These are phyloP conservation scores for Cotesia vestalis DNA, from an alignment of 1,140 invertebrate species.

Conservation along the genomic window DNA sequence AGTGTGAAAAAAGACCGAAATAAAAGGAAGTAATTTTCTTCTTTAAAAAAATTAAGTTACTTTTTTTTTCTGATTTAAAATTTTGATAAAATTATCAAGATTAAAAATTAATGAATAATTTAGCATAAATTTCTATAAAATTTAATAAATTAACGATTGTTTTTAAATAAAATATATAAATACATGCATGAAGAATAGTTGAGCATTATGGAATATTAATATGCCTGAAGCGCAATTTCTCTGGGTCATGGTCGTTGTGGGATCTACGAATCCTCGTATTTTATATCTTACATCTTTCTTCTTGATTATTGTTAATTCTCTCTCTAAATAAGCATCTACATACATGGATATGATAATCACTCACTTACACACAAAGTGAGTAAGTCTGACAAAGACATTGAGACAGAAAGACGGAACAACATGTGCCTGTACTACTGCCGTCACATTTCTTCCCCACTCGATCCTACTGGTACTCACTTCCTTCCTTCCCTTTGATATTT, in stretches of 20 bases:
- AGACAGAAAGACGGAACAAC: conserved; percentile 1
- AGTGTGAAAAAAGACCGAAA: no score
- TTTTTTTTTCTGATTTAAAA: no score
- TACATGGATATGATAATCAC: no score
- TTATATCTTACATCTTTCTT: conserved; percentile 15
- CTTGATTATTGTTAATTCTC: neutral
- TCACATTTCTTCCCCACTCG: conserved; percentile 30
- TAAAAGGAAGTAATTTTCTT: no score
- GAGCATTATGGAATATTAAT: neutral
- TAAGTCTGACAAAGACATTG: neutral
- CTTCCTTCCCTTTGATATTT: conserved; percentile 34
- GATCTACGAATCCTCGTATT: neutral
- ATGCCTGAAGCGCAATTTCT: conserved; percentile 31
- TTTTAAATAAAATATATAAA: neutral
- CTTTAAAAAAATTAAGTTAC: no score
- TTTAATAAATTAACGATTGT: no score
- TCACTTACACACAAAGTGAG: no score
- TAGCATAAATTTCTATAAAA: no score
- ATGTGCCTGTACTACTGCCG: neutral
- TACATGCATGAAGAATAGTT: conserved; percentile 11
- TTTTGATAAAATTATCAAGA: no score
- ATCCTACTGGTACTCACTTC: neutral
- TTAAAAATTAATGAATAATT: no score
- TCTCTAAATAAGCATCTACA: no score
- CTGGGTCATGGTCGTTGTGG: conserved; percentile 35